Base-by-base conservation (phyloP, 2,113 vertebrate genomes). In the Microtus ochrogaster region DNA sequence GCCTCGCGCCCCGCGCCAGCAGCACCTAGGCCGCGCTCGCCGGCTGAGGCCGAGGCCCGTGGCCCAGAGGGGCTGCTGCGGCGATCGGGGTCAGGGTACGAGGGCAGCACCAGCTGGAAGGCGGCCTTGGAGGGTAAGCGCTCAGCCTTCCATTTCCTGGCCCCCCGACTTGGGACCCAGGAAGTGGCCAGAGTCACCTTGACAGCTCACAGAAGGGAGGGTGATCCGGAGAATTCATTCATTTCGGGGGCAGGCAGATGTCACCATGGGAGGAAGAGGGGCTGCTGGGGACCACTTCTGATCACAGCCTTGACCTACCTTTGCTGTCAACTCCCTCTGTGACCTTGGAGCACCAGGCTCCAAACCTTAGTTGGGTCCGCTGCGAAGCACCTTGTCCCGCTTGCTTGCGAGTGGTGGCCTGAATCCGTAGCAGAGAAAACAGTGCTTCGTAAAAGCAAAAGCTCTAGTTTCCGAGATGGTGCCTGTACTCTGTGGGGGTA, bases 91-190 rank as follows among this genome's bases (percentile, higher is more conserved):
- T 97, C 97, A 4, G 97, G 97, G 89, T 97, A 96, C 55, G 97
- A 97, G 94, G 97, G 97, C 94, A 98, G 97, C 97, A 97, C 96
- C 92, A 97, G 97, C 96, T 98, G 97, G 97, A 98, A 98, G 92
- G 97, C 97, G 68, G 97, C 97, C 83, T 68, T 98, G 95, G 97
- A 98, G 97, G 97, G 97, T 98, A 97, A 98, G 97, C 87, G 41
- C 33, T 3, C 39, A 63, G 89, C 89, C 81, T 74, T 19, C 85
- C n/a, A 14, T 49, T 2, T 12, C 55, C 28, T 3, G 1, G 7
- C 0, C 4, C 3, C 76, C 0, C 6, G 78, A 33, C 61, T 55
- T 33, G 4, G 58, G 88, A 22, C 73, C 55, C 16, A n/a, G 72
- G 28, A 41, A 73, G 72, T 21, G 68, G 78, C 39, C 52, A 5